A percentile compares a stretch with the other conserved stretches of the same genome.
Conservation (phyloP, 2,888 invertebrate genomes). For the Biston betularia region DNA sequence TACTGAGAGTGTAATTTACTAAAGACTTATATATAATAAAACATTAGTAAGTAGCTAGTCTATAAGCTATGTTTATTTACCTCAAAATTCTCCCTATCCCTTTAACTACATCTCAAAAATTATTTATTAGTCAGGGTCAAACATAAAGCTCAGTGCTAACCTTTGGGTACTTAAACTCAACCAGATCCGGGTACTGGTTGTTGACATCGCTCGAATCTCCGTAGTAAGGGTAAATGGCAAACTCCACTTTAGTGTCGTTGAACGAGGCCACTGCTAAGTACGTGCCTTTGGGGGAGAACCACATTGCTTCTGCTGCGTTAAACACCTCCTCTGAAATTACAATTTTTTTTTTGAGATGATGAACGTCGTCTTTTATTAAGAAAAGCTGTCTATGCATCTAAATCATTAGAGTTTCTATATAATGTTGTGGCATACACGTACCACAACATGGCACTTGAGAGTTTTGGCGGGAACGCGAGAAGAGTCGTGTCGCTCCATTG, state of each 20-base stretch:
- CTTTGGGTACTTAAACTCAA: conserved; percentile 92
- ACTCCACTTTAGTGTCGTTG: conserved; percentile 89
- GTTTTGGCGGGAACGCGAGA: too few relatives aligned
- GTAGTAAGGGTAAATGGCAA: conserved; percentile 88
- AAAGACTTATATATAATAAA: too few relatives aligned
- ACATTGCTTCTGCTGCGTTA: conserved; percentile 89
- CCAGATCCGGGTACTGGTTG: conserved; percentile 89
- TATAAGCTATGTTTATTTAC: too few relatives aligned
- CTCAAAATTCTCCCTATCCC: too few relatives aligned
- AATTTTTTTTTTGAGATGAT: neutral
- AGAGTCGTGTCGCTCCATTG: too few relatives aligned
- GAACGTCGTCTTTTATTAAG: neutral
- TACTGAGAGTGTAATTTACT: too few relatives aligned
- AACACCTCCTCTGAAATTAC: conserved; percentile 91
- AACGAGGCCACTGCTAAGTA: conserved; percentile 91
- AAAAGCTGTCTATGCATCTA: neutral
- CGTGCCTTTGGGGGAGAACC: conserved; percentile 91
- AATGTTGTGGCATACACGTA: too few relatives aligned
- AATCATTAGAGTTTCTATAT: too few relatives aligned
- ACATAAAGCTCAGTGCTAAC: conserved; percentile 66
- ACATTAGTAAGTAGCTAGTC: too few relatives aligned
- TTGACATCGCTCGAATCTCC: conserved; percentile 85
- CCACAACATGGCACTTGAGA: too few relatives aligned
- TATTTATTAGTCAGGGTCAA: neutral
- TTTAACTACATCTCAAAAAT: too few relatives aligned